Evolutionary conservation across 2,888 invertebrate genomes (phyloP).

Genomic region (Conomelus anceps): DNA sequence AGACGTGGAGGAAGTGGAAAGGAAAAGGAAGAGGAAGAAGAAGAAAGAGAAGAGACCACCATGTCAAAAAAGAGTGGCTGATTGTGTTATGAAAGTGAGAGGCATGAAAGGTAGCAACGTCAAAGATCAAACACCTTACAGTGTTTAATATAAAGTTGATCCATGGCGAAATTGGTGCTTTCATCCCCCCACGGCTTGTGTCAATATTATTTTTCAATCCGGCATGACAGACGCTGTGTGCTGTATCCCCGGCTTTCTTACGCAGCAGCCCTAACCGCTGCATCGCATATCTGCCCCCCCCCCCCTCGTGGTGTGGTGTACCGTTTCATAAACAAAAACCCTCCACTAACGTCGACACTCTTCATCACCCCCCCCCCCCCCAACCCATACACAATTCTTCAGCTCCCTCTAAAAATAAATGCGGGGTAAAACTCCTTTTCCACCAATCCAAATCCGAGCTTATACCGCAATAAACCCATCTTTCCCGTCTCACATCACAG

Average conservation of each 20-base stretch:
- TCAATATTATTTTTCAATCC: conserved; percentile 34
- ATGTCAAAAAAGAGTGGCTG: not conserved
- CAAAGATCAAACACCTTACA: conserved; percentile 9
- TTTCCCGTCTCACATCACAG: not conserved
- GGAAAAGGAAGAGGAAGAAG: not conserved
- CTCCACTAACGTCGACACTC: not conserved
- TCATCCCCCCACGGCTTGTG: conserved; percentile 25
- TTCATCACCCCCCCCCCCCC: conserved; percentile 1
- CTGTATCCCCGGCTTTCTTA: conserved; percentile 6
- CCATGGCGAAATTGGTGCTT: conserved; percentile 12
- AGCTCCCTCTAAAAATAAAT: conserved; percentile 4
- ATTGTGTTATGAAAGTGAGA: not conserved
- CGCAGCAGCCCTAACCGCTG: not conserved
- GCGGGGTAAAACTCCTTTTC: not conserved
- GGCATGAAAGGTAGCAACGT: not conserved
- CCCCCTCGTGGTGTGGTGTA: not conserved
- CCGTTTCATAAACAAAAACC: conserved; percentile 16
- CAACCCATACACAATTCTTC: not conserved
- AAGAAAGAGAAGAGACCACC: not conserved
- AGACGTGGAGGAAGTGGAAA: no score
- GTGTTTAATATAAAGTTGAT: conserved; percentile 12
- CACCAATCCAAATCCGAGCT: not conserved
- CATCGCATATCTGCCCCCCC: no score
- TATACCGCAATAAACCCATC: conserved; percentile 3
- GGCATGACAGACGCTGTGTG: conserved; percentile 15